phyloP scores from a whole-genome alignment of 2,888 invertebrate genomes.

The Netelia inedita region DNA sequence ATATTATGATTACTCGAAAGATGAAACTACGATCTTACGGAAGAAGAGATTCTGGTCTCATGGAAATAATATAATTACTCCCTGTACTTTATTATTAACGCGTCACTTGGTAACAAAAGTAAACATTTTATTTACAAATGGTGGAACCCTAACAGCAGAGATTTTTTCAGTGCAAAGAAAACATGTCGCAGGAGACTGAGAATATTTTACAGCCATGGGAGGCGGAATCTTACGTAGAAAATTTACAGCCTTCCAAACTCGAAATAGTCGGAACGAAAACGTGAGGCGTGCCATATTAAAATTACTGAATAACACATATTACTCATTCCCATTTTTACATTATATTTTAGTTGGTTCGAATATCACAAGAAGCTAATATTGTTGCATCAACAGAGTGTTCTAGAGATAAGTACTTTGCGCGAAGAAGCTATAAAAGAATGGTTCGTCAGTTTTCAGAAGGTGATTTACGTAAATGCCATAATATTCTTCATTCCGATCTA shows the following conservation, averaged over 20 bases:
- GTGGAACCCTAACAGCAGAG: constrained; percentile 61
- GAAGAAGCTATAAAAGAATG: constrained; percentile 95
- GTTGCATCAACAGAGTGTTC: constrained; percentile 94
- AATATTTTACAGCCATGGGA: constrained; percentile 89
- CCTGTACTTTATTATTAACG: background rate
- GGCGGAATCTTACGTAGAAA: constrained; percentile 91
- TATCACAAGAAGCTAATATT: constrained; percentile 94
- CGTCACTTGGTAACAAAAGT: constrained; percentile 48
- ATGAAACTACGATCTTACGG: background rate
- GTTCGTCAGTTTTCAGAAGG: constrained; percentile 91
- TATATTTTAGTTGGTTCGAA: constrained; percentile 90
- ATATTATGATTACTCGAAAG: background rate
- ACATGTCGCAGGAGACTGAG: constrained; percentile 70
- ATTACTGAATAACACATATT: constrained; percentile 33
- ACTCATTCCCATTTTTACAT: constrained; percentile 45
- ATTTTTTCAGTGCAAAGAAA: constrained; percentile 11
- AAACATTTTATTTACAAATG: constrained; percentile 79
- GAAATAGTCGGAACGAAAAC: constrained; percentile 89
- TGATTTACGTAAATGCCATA: constrained; percentile 78
- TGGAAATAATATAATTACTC: background rate
- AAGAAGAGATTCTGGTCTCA: background rate
- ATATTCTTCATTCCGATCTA: constrained; percentile 1
- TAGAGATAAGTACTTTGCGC: constrained; percentile 91
- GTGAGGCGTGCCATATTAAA: constrained; percentile 77
- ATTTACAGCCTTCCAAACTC: constrained; percentile 89